Evolutionary conservation across 2,888 invertebrate species (phyloP), one percentile per base, ranked within the genome.

Genomic region (Eilema sororculum): DNA sequence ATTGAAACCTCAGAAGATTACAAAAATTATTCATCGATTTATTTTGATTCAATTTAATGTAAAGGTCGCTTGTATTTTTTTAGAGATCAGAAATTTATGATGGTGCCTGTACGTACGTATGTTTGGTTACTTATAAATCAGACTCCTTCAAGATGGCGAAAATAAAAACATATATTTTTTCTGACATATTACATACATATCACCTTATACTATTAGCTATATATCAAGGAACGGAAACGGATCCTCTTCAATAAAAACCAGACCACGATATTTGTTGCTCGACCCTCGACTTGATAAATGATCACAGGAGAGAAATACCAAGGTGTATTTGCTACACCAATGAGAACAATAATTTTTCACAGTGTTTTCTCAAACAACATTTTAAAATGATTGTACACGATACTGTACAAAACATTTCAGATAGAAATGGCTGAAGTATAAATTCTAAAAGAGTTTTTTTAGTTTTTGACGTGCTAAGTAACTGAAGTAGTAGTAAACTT

Each of bases 271-370:
- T 90, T 89, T 89, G 87, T 90, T 89, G 83, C 86, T 84, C 84
- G 86, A 87, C 87, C 85, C 87, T 78, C 78, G 80, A 72, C 87
- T 86, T 90, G 90, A 91, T 90, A 90, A 90, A 91, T 90, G 89
- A 87, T 86, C 81, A 80, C 78, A 71, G 77, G 79, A 76, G 84
- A 88, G 84, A 88, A 90, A 87, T 87, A 89, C 86, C 84, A 83
- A 83, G 82, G 65, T 56, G 83, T 83, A 79, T 86, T 87, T 83
- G 77, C 81, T 83, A 77, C 58, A 68, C 78, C 80, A 72, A 79
- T 79, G 69, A 79, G 82, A 80, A 80, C 71, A 77, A 73, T 75
- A 73, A 78, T 73, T 79, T 78, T 56, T 69, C 52, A 64, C 67
- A 68, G 73, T 62, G 69, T 72, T 80, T 64, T 78, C 62, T 71